phyloP scores from a whole-genome alignment of 2,797 vertebrate genomes.

The Pyrocephalus nanus region DNA sequence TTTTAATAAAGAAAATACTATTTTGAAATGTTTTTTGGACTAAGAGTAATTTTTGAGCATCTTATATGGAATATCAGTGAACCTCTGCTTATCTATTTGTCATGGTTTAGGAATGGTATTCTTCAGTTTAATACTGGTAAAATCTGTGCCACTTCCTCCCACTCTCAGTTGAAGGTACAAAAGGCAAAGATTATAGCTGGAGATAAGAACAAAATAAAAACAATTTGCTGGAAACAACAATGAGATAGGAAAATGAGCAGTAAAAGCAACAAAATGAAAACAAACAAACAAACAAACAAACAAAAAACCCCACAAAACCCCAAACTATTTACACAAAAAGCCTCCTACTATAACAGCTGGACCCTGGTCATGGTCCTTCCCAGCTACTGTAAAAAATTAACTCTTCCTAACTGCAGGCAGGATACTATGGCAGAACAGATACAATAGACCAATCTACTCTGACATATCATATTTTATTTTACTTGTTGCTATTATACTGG shows the following conservation, averaged over 20 bases:
- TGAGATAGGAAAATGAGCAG: background rate
- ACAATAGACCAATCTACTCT: background rate
- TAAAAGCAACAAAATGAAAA: background rate
- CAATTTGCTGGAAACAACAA: background rate
- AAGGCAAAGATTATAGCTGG: background rate
- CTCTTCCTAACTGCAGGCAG: background rate
- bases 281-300: background rate
- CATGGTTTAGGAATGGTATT: background rate
- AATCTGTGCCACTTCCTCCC: accelerated
- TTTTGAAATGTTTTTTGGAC: background rate
- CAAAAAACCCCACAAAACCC: too few relatives aligned
- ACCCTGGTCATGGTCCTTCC: accelerated
- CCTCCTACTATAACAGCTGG: background rate
- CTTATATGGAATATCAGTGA: background rate
- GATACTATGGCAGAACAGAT: background rate
- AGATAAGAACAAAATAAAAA: background rate
- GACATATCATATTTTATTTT: background rate
- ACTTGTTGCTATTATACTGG: background rate
- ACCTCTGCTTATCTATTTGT: background rate
- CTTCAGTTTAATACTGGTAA: background rate
- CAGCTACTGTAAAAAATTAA: background rate
- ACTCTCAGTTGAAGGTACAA: background rate
- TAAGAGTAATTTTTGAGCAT: background rate
- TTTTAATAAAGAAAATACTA: background rate
- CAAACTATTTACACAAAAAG: accelerated